Evolutionary conservation across 1,140 invertebrate species (phyloP).

Genomic region (Cotesia vestalis): DNA sequence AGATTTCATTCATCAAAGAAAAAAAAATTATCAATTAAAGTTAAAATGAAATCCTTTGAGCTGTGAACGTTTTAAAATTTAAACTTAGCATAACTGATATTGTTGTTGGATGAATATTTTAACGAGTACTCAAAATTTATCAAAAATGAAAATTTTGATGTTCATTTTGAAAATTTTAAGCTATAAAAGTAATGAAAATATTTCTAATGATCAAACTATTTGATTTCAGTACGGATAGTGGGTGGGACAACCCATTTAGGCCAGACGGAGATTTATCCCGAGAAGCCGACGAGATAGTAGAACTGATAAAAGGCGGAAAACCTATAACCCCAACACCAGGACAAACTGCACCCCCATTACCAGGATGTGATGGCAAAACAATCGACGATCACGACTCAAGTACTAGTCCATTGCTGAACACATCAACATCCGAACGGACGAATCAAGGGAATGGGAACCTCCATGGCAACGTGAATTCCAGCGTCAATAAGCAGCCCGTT

Average conservation of each 20-base stretch:
- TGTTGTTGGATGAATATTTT: too few species aligned
- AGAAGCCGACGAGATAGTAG: conserved; percentile 95
- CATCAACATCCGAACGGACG: conserved; percentile 50
- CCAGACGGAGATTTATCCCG: conserved; percentile 93
- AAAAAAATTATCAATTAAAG: too few species aligned
- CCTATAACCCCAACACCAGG: conserved; percentile 78
- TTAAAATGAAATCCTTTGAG: too few species aligned
- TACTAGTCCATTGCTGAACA: conserved; percentile 57
- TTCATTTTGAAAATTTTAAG: too few species aligned
- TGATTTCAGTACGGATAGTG: conserved; percentile 87
- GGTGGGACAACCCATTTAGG: conserved; percentile 96
- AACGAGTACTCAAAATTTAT: too few species aligned
- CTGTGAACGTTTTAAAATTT: too few species aligned
- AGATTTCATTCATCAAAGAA: too few species aligned
- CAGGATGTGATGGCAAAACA: conserved; percentile 53
- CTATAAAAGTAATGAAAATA: too few species aligned
- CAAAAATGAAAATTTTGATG: too few species aligned
- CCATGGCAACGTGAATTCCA: conserved; percentile 48
- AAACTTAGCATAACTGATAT: too few species aligned
- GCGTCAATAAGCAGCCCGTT: conserved; percentile 53
- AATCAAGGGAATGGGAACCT: conserved; percentile 62
- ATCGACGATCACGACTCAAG: conserved; percentile 54
- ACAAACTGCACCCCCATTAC: conserved; percentile 60
- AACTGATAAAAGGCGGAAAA: conserved; percentile 89
- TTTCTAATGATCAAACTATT: conserved; percentile 39